Evolutionary conservation across 2,113 vertebrate genomes (phyloP).

Genomic region (Oriolus oriolus): DNA sequence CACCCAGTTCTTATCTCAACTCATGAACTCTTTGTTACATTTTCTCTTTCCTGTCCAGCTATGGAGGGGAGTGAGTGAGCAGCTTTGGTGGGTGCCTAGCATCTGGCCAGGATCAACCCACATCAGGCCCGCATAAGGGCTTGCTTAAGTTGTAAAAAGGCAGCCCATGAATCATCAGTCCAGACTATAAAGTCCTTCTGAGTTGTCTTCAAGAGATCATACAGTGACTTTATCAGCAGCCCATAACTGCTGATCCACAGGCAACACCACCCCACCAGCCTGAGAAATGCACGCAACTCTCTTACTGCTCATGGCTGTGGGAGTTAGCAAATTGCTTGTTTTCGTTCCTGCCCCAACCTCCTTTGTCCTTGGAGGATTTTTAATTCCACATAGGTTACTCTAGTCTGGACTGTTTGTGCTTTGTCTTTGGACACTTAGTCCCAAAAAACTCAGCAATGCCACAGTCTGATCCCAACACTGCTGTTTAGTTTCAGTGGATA

Average conservation of each 20-base stretch:
- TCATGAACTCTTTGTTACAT: not conserved
- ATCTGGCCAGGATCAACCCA: not conserved
- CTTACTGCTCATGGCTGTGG: not conserved
- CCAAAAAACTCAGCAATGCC: not conserved
- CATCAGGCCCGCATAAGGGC: not conserved
- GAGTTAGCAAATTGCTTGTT: not conserved
- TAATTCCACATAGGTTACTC: not conserved
- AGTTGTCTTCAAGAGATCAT: not conserved
- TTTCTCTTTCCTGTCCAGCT: not conserved
- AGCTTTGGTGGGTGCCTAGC: not conserved
- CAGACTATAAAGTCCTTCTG: not conserved
- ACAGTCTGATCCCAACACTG: not conserved
- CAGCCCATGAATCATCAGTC: not conserved
- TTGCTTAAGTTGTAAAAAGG: not conserved
- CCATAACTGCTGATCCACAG: not conserved
- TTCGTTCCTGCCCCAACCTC: not conserved
- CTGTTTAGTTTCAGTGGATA: not conserved
- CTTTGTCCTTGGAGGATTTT: not conserved
- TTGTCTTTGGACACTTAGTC: not conserved
- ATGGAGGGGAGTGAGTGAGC: not conserved
- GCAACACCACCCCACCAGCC: not conserved
- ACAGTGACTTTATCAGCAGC: not conserved
- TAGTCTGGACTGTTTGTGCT: not conserved
- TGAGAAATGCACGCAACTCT: not conserved
- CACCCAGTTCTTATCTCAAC: not conserved